Percentiles rank a stretch among this genome's conserved stretches.
Conservation (phyloP, 2,113 vertebrate species). For the Carettochelys insculpta region DNA sequence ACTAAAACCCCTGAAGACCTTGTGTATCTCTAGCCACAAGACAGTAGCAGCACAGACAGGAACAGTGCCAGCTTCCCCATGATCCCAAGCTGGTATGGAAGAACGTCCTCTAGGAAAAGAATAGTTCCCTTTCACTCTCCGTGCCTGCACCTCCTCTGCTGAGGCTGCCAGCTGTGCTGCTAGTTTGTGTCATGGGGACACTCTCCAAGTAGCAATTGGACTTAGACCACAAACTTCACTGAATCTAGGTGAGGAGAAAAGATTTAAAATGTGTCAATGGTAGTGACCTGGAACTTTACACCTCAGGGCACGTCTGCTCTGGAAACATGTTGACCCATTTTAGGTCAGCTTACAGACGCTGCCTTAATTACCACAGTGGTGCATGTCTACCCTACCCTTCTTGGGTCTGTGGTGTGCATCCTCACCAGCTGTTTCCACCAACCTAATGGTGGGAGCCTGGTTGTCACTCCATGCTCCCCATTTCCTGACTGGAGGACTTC, state of each 20-base stretch:
- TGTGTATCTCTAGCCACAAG: neutral
- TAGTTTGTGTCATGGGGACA: neutral
- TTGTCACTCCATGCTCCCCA: too few relatives aligned
- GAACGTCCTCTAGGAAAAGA: neutral
- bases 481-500: too few relatives aligned
- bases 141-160: neutral
- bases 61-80: neutral
- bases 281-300: neutral
- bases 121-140: neutral
- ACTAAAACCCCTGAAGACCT: rapidly evolving
- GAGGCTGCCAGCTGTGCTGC: neutral
- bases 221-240: neutral
- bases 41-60: neutral
- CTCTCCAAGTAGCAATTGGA: neutral
- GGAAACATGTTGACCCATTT: too few relatives aligned
- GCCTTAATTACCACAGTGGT: too few relatives aligned
- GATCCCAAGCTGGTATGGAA: neutral
- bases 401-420: too few relatives aligned
- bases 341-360: too few relatives aligned
- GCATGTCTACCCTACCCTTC: too few relatives aligned
- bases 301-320: neutral
- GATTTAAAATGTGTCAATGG: neutral
- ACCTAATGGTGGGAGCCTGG: too few relatives aligned
- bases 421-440: too few relatives aligned
- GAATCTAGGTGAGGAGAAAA: neutral